phyloP scores from a whole-genome alignment of 1,140 invertebrate genomes.

The Parapsyche elsis region DNA sequence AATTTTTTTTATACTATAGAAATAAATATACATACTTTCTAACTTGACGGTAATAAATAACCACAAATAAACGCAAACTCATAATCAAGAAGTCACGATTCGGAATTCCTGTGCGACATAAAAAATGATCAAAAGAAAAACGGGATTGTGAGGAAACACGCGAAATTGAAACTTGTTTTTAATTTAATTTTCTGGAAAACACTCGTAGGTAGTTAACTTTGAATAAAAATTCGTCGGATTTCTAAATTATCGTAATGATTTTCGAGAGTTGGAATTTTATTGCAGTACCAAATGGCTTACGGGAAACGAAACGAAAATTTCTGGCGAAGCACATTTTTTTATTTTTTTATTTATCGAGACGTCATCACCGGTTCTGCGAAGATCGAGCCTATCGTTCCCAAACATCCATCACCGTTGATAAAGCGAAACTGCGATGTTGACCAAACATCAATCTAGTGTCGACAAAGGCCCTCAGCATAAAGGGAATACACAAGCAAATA shows the following conservation, averaged over 20 bases:
- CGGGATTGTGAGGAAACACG: background rate
- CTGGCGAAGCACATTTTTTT: background rate
- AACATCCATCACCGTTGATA: constrained; percentile 38
- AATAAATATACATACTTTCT: no score
- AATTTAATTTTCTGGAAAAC: no score
- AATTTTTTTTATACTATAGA: no score
- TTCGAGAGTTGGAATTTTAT: no score
- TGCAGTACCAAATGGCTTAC: no score
- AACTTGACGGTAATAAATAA: constrained; percentile 8
- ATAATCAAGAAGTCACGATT: constrained; percentile 12
- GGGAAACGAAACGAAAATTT: no score
- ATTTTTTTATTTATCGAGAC: constrained; percentile 6
- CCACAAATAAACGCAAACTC: background rate
- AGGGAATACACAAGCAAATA: constrained; percentile 36
- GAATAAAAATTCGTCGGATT: no score
- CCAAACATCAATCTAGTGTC: constrained; percentile 38
- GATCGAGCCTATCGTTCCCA: constrained; percentile 6
- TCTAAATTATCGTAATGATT: no score
- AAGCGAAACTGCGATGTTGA: constrained; percentile 36
- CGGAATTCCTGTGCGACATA: constrained; percentile 5
- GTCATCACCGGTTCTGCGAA: background rate
- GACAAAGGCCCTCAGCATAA: constrained; percentile 34
- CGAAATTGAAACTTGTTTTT: background rate
- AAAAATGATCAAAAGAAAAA: constrained; percentile 17
- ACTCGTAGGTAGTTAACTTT: no score